phyloP scores from a whole-genome alignment of 2,113 vertebrate species.

The Chloropsis cyanopogon region DNA sequence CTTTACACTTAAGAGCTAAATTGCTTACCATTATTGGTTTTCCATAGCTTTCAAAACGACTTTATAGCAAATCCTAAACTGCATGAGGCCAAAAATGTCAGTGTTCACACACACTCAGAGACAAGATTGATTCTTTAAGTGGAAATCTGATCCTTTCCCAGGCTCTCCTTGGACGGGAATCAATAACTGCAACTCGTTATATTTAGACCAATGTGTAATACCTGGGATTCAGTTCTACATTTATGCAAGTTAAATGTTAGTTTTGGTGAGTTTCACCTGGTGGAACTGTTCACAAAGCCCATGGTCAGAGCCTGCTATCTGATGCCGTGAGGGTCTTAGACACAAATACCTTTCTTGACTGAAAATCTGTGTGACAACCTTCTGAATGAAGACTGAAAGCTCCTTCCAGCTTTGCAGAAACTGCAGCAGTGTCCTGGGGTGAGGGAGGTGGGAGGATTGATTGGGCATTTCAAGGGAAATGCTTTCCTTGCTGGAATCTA shows the following conservation, averaged over 20 bases:
- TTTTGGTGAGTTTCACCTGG: conserved; percentile 22
- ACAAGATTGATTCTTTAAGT: conserved; percentile 60
- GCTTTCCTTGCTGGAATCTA: neutral
- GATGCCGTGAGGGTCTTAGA: neutral
- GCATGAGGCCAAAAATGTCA: conserved; percentile 58
- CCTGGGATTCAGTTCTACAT: conserved; percentile 36
- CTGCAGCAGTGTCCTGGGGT: neutral
- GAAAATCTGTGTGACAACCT: neutral
- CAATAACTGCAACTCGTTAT: conserved; percentile 41
- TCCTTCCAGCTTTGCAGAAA: neutral
- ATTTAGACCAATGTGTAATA: conserved; percentile 46
- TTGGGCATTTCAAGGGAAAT: conserved; percentile 1
- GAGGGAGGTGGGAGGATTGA: neutral
- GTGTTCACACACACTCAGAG: conserved; percentile 3
- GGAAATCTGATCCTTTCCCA: conserved; percentile 68
- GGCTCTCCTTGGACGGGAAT: conserved; percentile 62
- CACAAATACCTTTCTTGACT: conserved; percentile 25
- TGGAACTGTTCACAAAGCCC: neutral
- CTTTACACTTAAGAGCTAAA: conserved; percentile 54
- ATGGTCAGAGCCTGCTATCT: neutral
- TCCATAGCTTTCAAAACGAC: conserved; percentile 54
- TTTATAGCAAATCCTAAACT: conserved; percentile 55
- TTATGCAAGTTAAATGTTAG: conserved; percentile 39
- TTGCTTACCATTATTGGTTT: conserved; percentile 62
- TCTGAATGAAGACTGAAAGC: conserved; percentile 23